Percentiles rank a stretch among this genome's conserved stretches.
Conservation (phyloP, 2,888 invertebrate species). For the Andrena dorsata region DNA sequence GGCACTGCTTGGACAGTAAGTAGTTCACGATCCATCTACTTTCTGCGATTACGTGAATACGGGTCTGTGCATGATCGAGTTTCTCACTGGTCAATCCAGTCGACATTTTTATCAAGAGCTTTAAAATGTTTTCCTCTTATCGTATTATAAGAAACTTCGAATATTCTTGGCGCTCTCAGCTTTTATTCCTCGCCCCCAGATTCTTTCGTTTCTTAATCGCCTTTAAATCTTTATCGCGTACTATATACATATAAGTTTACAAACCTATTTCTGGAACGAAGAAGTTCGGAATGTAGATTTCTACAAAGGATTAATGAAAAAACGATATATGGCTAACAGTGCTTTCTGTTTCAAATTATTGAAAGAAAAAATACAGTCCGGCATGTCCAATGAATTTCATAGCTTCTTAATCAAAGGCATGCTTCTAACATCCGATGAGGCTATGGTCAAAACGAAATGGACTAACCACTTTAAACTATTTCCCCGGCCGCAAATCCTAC, state of each 20-base stretch:
- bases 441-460: too few relatives aligned
- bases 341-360: too few relatives aligned
- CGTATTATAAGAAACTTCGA: background rate
- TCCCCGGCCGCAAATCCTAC: background rate
- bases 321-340: background rate
- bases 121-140: constrained; percentile 44
- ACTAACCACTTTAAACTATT: background rate
- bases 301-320: background rate
- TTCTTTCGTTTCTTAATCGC: background rate
- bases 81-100: constrained; percentile 36
- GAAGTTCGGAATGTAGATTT: background rate
- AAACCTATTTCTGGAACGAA: background rate
- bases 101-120: constrained; percentile 52
- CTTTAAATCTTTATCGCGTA: background rate
- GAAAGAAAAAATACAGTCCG: too few relatives aligned
- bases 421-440: too few relatives aligned
- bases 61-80: constrained; percentile 14
- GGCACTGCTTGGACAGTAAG: constrained; percentile 46
- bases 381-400: too few relatives aligned
- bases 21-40: constrained; percentile 40
- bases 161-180: background rate
- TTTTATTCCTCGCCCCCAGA: background rate
- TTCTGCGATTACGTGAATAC: constrained; percentile 26
- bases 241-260: background rate
- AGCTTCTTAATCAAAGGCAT: too few relatives aligned